A percentile compares a stretch with the other conserved stretches of the same genome.
phyloP scores from a whole-genome alignment of 2,888 invertebrate species.

The Poecilobothrus nobilitatus region DNA sequence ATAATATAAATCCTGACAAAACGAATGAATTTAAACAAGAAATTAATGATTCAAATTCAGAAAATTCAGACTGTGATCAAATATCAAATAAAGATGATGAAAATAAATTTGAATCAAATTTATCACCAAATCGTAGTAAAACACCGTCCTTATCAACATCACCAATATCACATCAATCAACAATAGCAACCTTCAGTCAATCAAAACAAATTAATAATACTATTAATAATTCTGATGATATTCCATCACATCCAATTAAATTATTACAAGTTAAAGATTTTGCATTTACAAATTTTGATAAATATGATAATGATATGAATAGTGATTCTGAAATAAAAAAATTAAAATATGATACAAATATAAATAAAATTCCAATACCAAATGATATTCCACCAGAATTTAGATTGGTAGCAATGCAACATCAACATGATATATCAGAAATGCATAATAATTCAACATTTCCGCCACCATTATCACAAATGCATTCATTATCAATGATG shows the following conservation, averaged over 20 bases:
- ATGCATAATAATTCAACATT: background rate
- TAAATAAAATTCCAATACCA: background rate
- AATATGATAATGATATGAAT: background rate
- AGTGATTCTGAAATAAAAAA: background rate
- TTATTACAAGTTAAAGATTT: constrained; percentile 11
- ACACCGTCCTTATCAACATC: constrained; percentile 22
- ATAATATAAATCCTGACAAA: background rate
- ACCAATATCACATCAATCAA: background rate
- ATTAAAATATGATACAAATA: background rate
- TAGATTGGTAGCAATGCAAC: background rate
- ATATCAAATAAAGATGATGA: background rate
- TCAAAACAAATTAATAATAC: background rate
- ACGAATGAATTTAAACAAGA: background rate
- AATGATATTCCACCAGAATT: constrained; percentile 1
- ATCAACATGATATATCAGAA: background rate
- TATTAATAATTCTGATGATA: background rate
- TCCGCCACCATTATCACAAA: constrained; percentile 19
- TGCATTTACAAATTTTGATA: constrained; percentile 8
- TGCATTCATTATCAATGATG: constrained; percentile 18
- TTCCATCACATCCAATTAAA: background rate
- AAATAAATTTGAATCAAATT: background rate
- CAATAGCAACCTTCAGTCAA: background rate
- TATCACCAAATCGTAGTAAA: constrained; percentile 18
- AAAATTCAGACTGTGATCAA: constrained; percentile 1
- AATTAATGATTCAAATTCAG: background rate